Base-by-base conservation (phyloP, 2,113 vertebrate species). In the Porphyrio hochstetteri region DNA sequence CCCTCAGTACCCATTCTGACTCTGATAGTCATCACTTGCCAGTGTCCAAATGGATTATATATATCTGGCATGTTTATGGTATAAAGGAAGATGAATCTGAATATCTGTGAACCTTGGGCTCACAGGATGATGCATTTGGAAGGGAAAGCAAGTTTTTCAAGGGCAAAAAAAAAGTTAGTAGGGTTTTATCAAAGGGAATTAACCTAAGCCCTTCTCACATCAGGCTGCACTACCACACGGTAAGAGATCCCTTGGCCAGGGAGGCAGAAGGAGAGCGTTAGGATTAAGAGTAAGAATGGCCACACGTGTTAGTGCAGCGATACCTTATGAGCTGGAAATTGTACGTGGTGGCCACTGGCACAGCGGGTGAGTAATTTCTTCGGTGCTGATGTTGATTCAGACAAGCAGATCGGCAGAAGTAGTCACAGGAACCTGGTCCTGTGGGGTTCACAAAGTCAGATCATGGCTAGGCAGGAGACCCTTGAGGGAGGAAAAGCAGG, bases 21-120 rank as follows among this genome's bases (percentile, higher is more conserved):
- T 95, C 88, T 94, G 88, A 97, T 82, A 96, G 96, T 92, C 95
- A 96, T 95, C 96, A 57, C 91, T 96, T 96, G 96, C 96, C 91
- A 85, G 88, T 82, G 95, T 95, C 93, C 95, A 94, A 97, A 92
- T 94, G 86, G 80, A 94, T 96, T 96, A 93, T 87, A 92, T 92
- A 78, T 91, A 84, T 94, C 67, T 97, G 93, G 95, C 92, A 92
- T 97, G 93, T 96, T 96, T 97, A 93, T 91, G 83, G 88, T 92
- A 95, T 76, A 92, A 92, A 93, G 92, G 50, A 95, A 95, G 95
- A 95, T 91, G 77, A 96, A 97, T 95, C 88, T 96, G 92, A 96
- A 94, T 96, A 94, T 96, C 92, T 90, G 77, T 1, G 5, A 94
- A 96, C 88, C 91, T 94, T 96, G 93, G 91, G 95, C 91, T 91